A percentile compares a stretch with the other conserved stretches of the same genome.
These are phyloP conservation scores for Loris lydekkerianus DNA, from an alignment of 2,797 vertebrate genomes.

Conservation along the genomic window DNA sequence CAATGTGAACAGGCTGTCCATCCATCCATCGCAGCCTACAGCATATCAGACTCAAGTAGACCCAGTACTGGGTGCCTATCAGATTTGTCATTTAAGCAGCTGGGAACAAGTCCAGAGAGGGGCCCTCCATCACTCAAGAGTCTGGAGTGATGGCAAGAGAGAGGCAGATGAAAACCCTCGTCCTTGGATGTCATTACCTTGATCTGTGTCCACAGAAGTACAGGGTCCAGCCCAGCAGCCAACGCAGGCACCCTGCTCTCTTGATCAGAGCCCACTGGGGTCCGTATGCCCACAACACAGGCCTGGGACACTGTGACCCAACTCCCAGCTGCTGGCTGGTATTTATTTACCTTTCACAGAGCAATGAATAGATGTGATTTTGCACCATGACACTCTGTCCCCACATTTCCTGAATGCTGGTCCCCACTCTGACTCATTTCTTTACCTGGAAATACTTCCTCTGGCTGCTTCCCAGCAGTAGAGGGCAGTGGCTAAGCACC, in stretches of 20 bases:
- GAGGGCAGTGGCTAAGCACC: constrained; percentile 51
- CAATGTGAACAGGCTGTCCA: constrained; percentile 70
- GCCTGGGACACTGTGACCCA: not conserved
- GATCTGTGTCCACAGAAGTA: not conserved
- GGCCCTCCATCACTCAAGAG: constrained; percentile 65
- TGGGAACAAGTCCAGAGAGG: constrained; percentile 40
- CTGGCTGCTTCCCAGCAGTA: constrained; percentile 12
- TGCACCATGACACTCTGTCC: not conserved
- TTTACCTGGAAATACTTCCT: constrained; percentile 1
- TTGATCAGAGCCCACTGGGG: not conserved
- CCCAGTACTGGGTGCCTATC: constrained; percentile 46
- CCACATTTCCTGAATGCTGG: not conserved
- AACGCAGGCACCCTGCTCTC: not conserved
- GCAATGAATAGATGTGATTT: not conserved
- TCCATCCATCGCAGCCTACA: constrained; percentile 68
- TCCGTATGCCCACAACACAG: not conserved
- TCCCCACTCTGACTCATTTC: not conserved
- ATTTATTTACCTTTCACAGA: not conserved
- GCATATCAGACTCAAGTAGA: constrained; percentile 67
- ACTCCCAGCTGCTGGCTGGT: accelerated
- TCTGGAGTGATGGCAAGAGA: constrained; percentile 41
- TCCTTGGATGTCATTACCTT: constrained; percentile 64
- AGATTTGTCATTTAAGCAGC: constrained; percentile 74
- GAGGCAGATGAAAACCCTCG: not conserved
- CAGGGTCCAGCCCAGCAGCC: not conserved